Conservation (phyloP, 2,113 vertebrate genomes). For the Geococcyx californianus region DNA sequence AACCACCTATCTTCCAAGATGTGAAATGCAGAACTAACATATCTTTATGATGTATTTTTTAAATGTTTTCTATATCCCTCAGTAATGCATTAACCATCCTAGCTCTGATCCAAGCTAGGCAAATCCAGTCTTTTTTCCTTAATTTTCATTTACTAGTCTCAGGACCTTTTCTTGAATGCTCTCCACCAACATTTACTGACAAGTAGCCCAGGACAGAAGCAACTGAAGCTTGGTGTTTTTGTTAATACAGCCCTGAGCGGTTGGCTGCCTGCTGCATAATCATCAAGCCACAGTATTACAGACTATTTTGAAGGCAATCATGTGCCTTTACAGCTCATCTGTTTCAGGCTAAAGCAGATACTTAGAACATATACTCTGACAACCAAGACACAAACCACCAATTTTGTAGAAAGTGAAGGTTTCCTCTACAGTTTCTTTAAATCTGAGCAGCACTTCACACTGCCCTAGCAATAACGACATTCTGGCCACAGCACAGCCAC, state of each 20-base stretch:
- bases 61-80: not conserved
- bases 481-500: not conserved
- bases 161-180: not conserved
- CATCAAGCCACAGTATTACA: not conserved
- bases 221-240: not conserved
- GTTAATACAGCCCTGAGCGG: not conserved
- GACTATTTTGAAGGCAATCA: not conserved
- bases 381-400: not conserved
- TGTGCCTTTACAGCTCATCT: not conserved
- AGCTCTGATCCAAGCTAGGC: not conserved
- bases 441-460: not conserved
- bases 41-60: rapidly evolving
- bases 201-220: not conserved
- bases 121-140: not conserved
- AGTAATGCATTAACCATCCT: not conserved
- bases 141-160: not conserved
- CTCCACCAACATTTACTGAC: not conserved
- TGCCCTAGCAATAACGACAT: not conserved
- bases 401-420: not conserved
- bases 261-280: not conserved
- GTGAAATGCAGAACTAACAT: not conserved
- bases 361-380: not conserved
- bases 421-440: not conserved
- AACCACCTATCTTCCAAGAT: not conserved
- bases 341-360: not conserved